Evolutionary conservation across 2,113 vertebrate genomes (phyloP).

Genomic region (Anseranas semipalmata): DNA sequence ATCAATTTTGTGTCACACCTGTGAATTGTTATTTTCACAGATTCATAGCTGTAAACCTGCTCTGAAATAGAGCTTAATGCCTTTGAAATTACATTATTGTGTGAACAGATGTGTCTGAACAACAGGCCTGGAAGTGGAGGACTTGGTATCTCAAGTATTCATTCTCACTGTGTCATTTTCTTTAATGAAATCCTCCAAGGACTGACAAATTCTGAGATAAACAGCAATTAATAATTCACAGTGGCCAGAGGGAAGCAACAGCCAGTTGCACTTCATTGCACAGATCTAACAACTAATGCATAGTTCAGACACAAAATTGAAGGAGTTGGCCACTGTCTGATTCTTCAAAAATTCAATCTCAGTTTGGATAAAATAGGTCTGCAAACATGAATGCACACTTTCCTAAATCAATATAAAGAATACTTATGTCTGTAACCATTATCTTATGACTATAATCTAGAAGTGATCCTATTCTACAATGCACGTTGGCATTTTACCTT

Average conservation of each 20-base stretch:
- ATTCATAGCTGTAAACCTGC: background rate
- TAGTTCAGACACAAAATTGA: background rate
- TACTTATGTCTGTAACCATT: background rate
- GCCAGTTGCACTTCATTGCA: background rate
- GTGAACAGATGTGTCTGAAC: slow-evolving; percentile 6
- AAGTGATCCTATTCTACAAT: background rate
- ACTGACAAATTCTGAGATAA: slow-evolving; percentile 41
- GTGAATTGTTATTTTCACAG: background rate
- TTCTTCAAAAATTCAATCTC: background rate
- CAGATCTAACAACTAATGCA: background rate
- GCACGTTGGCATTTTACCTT: background rate
- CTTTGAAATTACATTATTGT: slow-evolving; percentile 8
- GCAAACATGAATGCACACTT: background rate
- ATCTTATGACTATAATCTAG: background rate
- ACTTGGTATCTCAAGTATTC: background rate
- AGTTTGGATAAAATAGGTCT: background rate
- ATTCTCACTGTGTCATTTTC: background rate
- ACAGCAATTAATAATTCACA: slow-evolving; percentile 62
- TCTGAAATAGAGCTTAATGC: slow-evolving; percentile 1
- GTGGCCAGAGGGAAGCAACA: slow-evolving; percentile 21
- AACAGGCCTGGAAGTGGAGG: background rate
- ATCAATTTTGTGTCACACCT: background rate
- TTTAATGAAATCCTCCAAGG: slow-evolving; percentile 39
- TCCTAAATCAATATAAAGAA: background rate
- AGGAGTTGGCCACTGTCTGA: background rate